Conservation (phyloP, 2,888 invertebrate genomes). For the Pandemis heparana region DNA sequence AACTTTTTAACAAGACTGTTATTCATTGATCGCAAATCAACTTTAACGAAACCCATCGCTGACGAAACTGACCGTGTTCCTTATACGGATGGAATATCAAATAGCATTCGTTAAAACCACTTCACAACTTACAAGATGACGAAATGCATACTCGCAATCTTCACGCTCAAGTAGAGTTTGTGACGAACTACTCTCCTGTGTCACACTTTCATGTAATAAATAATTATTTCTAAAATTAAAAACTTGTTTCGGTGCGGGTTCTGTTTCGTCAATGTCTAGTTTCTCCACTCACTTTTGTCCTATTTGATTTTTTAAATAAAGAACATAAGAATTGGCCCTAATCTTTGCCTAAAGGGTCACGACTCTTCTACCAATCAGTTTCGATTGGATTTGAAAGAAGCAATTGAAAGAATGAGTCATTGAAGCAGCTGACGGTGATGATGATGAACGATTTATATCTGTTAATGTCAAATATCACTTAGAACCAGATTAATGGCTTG, state of each 20-base stretch:
- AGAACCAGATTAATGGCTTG: not conserved
- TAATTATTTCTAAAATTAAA: too few species aligned
- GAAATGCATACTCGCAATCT: conserved; percentile 38
- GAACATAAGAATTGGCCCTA: not conserved
- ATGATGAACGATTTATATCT: conserved; percentile 41
- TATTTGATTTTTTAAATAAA: too few species aligned
- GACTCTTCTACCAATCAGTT: conserved; percentile 52
- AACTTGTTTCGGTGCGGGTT: too few species aligned
- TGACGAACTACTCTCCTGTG: too few species aligned
- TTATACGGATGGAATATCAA: conserved; percentile 36
- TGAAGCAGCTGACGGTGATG: conserved; percentile 39
- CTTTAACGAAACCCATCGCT: conserved; percentile 1
- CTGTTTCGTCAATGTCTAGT: too few species aligned
- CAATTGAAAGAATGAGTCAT: conserved; percentile 53
- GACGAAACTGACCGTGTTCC: conserved; percentile 17
- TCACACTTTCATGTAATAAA: too few species aligned
- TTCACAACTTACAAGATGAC: conserved; percentile 26
- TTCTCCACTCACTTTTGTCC: too few species aligned
- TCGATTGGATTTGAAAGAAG: conserved; percentile 49
- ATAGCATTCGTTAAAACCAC: conserved; percentile 20
- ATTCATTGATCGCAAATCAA: not conserved
- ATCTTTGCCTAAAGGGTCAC: conserved; percentile 48
- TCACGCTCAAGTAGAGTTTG: not conserved
- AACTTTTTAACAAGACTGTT: not conserved
- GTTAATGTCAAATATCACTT: conserved; percentile 18